Evolutionary conservation across 2,888 invertebrate genomes (phyloP).

Genomic region (Dyspetes luteomarginatus): DNA sequence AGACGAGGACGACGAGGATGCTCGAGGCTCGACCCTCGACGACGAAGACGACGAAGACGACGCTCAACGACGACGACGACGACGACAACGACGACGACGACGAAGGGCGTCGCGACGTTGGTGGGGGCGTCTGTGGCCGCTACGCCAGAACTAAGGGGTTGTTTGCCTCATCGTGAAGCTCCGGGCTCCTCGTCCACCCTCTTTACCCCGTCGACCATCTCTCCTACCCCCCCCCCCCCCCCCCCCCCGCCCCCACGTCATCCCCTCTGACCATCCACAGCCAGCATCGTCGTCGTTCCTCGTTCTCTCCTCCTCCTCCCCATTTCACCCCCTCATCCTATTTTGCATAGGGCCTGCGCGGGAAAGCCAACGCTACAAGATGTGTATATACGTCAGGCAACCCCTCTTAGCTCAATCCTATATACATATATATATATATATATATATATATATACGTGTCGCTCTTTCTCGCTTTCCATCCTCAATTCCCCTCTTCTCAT

Average conservation of each 20-base stretch:
- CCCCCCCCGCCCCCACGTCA: conserved; percentile 64
- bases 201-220: conserved; percentile 41
- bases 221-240: conserved; percentile 54
- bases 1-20: conserved; percentile 14
- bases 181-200: conserved; percentile 75
- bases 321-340: conserved; percentile 73
- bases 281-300: too few species aligned
- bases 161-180: conserved; percentile 80
- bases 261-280: conserved; percentile 47
- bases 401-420: conserved; percentile 32
- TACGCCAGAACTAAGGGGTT: conserved; percentile 83
- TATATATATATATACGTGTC: conserved; percentile 23
- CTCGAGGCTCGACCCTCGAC: conserved; percentile 40
- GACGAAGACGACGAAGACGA: conserved; percentile 50
- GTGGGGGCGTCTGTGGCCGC: conserved; percentile 82
- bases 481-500: conserved; percentile 49
- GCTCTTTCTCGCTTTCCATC: conserved; percentile 59
- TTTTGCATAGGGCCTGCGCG: conserved; percentile 83
- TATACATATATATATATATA: conserved; percentile 10
- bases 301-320: conserved; percentile 44
- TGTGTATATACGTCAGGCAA: conserved; percentile 41
- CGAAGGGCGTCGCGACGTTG: conserved; percentile 78
- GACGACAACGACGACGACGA: conserved; percentile 68
- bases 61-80: conserved; percentile 46
- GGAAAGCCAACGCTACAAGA: conserved; percentile 52